These are phyloP conservation scores for Encarsia formosa DNA, from an alignment of 2,888 invertebrate species.

Conservation along the genomic window DNA sequence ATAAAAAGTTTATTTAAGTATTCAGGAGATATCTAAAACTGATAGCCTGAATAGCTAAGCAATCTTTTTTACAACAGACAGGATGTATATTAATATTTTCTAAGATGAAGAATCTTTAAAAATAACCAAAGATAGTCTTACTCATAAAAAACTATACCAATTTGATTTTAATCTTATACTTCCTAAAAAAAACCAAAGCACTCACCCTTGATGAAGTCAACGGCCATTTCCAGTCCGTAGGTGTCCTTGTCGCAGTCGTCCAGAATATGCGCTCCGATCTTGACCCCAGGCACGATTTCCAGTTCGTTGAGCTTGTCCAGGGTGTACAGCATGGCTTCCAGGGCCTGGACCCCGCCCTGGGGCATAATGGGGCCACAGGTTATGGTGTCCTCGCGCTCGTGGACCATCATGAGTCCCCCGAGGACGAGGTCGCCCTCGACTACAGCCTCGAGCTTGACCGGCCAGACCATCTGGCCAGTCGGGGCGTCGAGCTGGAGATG, in stretches of 20 bases:
- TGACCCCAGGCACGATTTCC: conserved; percentile 69
- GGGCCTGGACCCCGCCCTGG: conserved; percentile 79
- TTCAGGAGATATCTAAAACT: too few relatives aligned
- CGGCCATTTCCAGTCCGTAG: conserved; percentile 91
- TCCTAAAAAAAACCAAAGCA: too few relatives aligned
- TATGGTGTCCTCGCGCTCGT: conserved; percentile 79
- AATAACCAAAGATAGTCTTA: too few relatives aligned
- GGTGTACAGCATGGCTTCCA: conserved; percentile 90
- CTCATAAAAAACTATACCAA: too few relatives aligned
- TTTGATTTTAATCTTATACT: too few relatives aligned
- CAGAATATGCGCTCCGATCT: conserved; percentile 80
- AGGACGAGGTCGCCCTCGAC: conserved; percentile 76
- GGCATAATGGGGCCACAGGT: conserved; percentile 88
- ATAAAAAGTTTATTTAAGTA: too few relatives aligned
- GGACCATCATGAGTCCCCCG: conserved; percentile 94
- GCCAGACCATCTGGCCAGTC: conserved; percentile 56
- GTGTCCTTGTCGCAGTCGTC: conserved; percentile 96
- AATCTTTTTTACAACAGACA: too few relatives aligned
- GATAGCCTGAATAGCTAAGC: too few relatives aligned
- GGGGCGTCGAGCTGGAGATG: neutral
- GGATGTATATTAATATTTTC: too few relatives aligned
- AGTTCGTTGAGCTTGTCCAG: conserved; percentile 73
- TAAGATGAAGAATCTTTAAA: too few relatives aligned
- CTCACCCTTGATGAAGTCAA: conserved; percentile 94
- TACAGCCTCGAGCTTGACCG: conserved; percentile 79